Evolutionary conservation across 2,888 invertebrate species (phyloP).

Genomic region (Caenorhabditis plicata): DNA sequence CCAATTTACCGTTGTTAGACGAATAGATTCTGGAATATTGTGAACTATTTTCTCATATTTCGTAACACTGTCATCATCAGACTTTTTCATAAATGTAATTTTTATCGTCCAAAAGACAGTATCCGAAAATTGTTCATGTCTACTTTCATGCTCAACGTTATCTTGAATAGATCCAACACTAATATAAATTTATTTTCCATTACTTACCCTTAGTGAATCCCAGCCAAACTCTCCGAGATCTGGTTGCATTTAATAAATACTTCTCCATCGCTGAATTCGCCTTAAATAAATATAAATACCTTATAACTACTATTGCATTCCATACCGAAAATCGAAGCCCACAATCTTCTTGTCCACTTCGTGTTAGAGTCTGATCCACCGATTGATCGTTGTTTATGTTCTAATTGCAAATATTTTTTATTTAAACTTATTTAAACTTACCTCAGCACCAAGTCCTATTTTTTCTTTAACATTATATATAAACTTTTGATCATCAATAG

Average conservation of each 20-base stretch:
- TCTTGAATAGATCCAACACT: too few relatives aligned
- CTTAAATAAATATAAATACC: slow-evolving; percentile 15
- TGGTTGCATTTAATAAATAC: slow-evolving; percentile 35
- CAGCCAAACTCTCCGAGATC: slow-evolving; percentile 33
- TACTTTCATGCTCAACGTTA: slow-evolving; percentile 22
- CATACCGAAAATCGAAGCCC: slow-evolving; percentile 3
- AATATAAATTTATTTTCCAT: too few relatives aligned
- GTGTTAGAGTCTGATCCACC: too few relatives aligned
- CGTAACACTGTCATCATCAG: slow-evolving; percentile 14
- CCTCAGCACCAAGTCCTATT: slow-evolving; percentile 23
- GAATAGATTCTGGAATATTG: slow-evolving; percentile 60
- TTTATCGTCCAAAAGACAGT: slow-evolving; percentile 60
- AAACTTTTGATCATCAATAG: slow-evolving; percentile 49
- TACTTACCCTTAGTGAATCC: slow-evolving; percentile 33
- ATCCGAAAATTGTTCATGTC: slow-evolving; percentile 61
- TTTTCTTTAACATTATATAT: slow-evolving; percentile 27
- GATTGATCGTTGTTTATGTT: too few relatives aligned
- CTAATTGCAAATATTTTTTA: too few relatives aligned
- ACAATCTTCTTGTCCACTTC: too few relatives aligned
- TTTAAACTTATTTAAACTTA: too few relatives aligned
- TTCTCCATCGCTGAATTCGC: slow-evolving; percentile 29
- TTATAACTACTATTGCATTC: neutral
- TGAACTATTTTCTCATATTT: slow-evolving; percentile 46
- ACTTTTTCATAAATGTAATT: slow-evolving; percentile 43
- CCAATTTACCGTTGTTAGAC: slow-evolving; percentile 45